Evolutionary conservation across 2,797 vertebrate species (phyloP).

Genomic region (Galaxias olidus): DNA sequence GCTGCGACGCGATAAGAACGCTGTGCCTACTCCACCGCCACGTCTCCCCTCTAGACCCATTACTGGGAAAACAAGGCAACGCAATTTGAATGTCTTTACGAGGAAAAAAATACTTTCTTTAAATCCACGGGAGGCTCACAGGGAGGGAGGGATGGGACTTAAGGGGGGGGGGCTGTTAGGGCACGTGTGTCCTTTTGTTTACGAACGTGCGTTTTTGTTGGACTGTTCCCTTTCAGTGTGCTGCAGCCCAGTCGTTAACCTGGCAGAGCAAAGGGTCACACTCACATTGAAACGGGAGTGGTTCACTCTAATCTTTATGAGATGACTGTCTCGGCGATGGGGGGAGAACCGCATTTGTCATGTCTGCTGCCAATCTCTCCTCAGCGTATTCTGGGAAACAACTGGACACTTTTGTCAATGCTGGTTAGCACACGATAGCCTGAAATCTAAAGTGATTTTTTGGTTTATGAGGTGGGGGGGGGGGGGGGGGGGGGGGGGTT

Average conservation of each 20-base stretch:
- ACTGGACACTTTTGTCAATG: neutral
- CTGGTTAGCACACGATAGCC: no score
- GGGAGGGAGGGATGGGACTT: slow-evolving; percentile 32
- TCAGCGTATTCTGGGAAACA: neutral
- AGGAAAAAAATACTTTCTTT: slow-evolving; percentile 34
- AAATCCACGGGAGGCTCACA: slow-evolving; percentile 36
- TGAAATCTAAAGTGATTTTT: no score
- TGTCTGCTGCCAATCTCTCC: no score
- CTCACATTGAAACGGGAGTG: slow-evolving; percentile 48
- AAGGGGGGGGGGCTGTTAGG: slow-evolving; percentile 26
- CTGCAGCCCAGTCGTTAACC: slow-evolving; percentile 58
- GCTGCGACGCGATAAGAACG: slow-evolving; percentile 47
- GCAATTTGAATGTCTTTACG: slow-evolving; percentile 46
- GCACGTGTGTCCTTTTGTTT: neutral
- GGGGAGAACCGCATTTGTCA: no score
- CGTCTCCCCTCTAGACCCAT: slow-evolving; percentile 30
- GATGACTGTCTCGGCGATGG: slow-evolving; percentile 10
- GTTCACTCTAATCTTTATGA: slow-evolving; percentile 29
- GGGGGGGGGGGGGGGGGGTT: slow-evolving; percentile 7
- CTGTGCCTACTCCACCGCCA: slow-evolving; percentile 18
- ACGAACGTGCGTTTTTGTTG: slow-evolving; percentile 22
- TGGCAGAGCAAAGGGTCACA: slow-evolving; percentile 47
- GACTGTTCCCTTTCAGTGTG: slow-evolving; percentile 31
- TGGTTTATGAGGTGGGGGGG: no score
- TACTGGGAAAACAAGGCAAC: slow-evolving; percentile 24